A percentile compares a stretch with the other conserved stretches of the same genome.
These are phyloP conservation scores for Mus spretus DNA, from an alignment of 2,797 vertebrate genomes.

Conservation along the genomic window DNA sequence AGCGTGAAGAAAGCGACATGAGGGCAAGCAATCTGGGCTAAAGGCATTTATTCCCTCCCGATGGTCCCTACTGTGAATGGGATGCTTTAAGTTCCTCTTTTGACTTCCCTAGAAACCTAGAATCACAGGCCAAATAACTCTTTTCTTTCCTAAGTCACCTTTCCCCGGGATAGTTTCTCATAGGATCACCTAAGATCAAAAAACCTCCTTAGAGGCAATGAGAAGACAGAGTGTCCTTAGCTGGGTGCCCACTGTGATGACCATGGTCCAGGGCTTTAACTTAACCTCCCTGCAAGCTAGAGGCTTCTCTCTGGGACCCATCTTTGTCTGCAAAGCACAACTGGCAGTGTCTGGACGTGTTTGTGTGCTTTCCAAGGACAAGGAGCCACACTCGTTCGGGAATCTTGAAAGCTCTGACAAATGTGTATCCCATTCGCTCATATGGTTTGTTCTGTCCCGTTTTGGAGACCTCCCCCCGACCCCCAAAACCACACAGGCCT, in stretches of 20 bases:
- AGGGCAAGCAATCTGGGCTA: neutral
- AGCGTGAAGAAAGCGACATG: neutral
- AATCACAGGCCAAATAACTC: neutral
- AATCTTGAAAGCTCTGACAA: neutral
- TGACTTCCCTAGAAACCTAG: neutral
- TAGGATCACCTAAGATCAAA: neutral
- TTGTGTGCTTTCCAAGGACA: neutral
- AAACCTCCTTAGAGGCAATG: neutral
- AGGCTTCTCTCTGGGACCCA: neutral
- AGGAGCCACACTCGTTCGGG: neutral
- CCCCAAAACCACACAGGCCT: neutral
- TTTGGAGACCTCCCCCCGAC: neutral
- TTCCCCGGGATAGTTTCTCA: neutral
- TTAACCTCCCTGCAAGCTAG: neutral
- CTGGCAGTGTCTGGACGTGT: neutral
- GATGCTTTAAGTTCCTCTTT: neutral
- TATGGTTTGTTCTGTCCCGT: neutral
- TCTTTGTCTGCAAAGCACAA: neutral
- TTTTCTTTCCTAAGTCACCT: neutral
- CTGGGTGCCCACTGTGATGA: neutral
- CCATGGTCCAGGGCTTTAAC: accelerated
- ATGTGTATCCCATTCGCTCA: neutral
- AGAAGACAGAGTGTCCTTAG: neutral
- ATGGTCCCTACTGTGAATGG: neutral
- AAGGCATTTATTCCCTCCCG: neutral